A percentile compares a stretch with the other conserved stretches of the same genome.
Conservation (phyloP, 2,113 vertebrate species). For the Physeter macrocephalus region DNA sequence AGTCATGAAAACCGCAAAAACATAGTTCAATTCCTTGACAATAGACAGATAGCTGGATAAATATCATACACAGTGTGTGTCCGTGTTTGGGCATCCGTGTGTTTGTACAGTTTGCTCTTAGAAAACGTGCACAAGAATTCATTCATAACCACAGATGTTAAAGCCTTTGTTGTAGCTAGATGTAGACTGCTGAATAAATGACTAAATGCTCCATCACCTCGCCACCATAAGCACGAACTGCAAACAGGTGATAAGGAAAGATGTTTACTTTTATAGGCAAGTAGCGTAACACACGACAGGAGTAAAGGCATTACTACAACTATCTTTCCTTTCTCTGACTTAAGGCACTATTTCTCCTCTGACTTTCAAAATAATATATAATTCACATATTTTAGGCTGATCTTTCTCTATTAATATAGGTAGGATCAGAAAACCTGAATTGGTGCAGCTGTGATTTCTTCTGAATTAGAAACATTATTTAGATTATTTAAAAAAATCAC, state of each 20-base stretch:
- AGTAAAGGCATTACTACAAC: background rate
- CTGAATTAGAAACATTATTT: background rate
- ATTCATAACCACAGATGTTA: background rate
- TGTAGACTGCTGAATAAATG: background rate
- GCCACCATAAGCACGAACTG: background rate
- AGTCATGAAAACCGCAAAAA: background rate
- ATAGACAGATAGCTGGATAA: background rate
- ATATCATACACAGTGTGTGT: background rate
- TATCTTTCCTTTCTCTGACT: background rate
- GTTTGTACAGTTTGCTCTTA: background rate
- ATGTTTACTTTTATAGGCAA: slow-evolving; percentile 12
- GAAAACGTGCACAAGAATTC: background rate
- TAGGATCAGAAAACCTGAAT: background rate
- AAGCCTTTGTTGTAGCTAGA: background rate
- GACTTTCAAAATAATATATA: background rate
- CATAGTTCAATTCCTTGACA: background rate
- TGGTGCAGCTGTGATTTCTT: background rate
- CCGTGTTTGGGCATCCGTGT: background rate
- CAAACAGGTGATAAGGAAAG: background rate
- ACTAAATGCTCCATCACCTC: background rate
- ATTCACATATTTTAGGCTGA: slow-evolving; percentile 7
- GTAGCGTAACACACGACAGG: background rate
- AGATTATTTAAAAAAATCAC: background rate
- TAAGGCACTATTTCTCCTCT: background rate
- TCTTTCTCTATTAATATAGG: background rate